Base-by-base conservation (phyloP, 2,797 vertebrate genomes). In the Neoniphon sammara region DNA sequence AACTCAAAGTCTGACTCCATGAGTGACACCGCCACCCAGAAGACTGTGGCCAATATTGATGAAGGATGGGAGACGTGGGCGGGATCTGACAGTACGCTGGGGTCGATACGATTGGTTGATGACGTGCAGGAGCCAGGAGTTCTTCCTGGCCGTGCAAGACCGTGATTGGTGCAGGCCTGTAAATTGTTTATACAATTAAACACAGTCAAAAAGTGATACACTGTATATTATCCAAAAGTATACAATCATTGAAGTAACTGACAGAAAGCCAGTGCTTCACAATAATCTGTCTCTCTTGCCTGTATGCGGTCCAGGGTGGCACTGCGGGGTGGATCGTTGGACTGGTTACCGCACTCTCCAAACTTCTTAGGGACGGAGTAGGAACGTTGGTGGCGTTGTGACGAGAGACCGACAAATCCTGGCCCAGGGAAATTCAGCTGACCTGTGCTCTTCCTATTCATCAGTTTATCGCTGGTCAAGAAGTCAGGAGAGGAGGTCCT, bases 1-100 rank as follows among this genome's bases (percentile, higher is more conserved):
- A 99, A 99, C 88, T 99, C 98, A 91, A 99, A 99, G 91, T 99
- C 98, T 0, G 98, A 99, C 90, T 99, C 98, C 98, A 99, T 99
- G 82, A 99, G 95, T 18, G 98, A 96, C 60, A 99, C 96, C 0
- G 97, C 96, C 73, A 98, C 97, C 98, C 98, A 99, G 88, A 99
- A 99, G 77, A 98, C 96, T 11, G 97, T 99, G 79, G 98, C 97
- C 87, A 99, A 88, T 15, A 99, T 94, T 46, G 97, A 96, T 44
- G 96, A 94, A 0, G 98, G 98, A 70, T 99, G 97, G 78, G 96
- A 98, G 74, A 97, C 94, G 34, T 99, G 96, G 20, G 95, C 96
- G 0, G 97, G 97, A 73, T 99, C 98, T 0, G 95, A 93, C 39
- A 97, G 94, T 77, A 96, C 96, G 31, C 97, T 96, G n/a, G 91